Evolutionary conservation across 2,113 vertebrate species (phyloP), one percentile per base, ranked within the genome.

Genomic region (Varanus salvator): DNA sequence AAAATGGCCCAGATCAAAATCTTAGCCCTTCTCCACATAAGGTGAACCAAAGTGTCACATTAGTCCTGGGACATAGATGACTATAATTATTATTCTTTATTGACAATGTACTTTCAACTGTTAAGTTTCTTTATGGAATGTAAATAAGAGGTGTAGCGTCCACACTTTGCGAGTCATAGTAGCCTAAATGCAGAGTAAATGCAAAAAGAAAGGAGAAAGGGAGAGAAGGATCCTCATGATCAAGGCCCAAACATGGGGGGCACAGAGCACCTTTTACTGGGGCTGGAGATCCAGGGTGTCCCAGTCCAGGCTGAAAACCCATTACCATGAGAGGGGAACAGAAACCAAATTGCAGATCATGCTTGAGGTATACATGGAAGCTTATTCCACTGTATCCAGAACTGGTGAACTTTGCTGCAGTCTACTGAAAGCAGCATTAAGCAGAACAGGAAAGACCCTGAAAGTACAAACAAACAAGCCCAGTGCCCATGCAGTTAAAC

Each of bases 1-100:
- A 94, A 89, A 94, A 95, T 66, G 54, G 86, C 86, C 90, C 76
- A 88, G 91, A 96, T 94, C 92, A 93, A 95, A 95, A 95, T 90
- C 90, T 93, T 88, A 89, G 64, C 84, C n/a, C 29, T 91, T 95
- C 84, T 92, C 76, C 90, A 95, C 91, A 23, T 15, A 7, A 52
- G 90, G 52, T 87, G 15, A 81, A 52, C 72, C 71, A 81, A 81
- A 94, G 92, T 90, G 80, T 86, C 92, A 93, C 94, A 71, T 89
- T 94, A 91, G 80, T 66, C 71, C 48, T 84, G 91, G 89, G 87
- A 75, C 84, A 84, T 85, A 68, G 19, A 38, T 48, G 3, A 91
- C 72, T 87, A 57, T 11, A 78, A 80, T 77, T 29, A 17, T 89
- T 74, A 64, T 44, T 60, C 31, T 52, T 75, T 89, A 50, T 85